Base-by-base conservation (phyloP, 2,113 vertebrate species). In the Phalacrocorax brasilianus region DNA sequence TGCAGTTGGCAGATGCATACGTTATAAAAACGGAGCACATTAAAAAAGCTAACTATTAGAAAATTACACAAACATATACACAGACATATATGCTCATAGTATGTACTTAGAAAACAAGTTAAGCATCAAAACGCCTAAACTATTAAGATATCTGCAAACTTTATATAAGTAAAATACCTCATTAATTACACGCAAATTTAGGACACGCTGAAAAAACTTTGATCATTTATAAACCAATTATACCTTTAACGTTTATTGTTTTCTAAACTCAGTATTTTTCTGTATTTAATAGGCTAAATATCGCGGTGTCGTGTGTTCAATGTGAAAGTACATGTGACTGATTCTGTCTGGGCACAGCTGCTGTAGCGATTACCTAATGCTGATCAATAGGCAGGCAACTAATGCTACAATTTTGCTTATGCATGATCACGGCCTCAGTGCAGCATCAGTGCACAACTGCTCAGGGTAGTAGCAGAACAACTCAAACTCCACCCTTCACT, bases 351-450 rank as follows among this genome's bases (percentile, higher is more conserved):
- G 67, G 18, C 38, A 20, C 9, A 26, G 59, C 45, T 65, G 44
- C 38, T 67, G 59, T 15, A 73, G 75, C 26, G 62, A 27, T 78
- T 47, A 18, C 12, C 40, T 22, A 26, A 9, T 8, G 19, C 14
- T 35, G 35, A 68, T 65, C 14, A 7, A 59, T 33, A 79, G 19
- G 14, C 14, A 9, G 22, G 40, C 45, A 67, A 74, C 27, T 22
- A 8, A n/a, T 18, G 8, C 8, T 62, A 32, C 50, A 55, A 14
- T 61, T 78, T 88, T 38, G 44, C 50, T 77, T 14, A 44, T 55
- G 33, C n/a, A 35, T 56, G 65, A n/a, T 32, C 38, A n/a, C n/a
- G 28, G 35, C 1, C 0, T 8, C 23, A 30, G 24, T 6, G 13
- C 28, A 88, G 45, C 52, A 35, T 20, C 66, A 17, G 35, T 33